Evolutionary conservation across 2,888 invertebrate genomes (phyloP).

Genomic region (Gasteruption jaculator): DNA sequence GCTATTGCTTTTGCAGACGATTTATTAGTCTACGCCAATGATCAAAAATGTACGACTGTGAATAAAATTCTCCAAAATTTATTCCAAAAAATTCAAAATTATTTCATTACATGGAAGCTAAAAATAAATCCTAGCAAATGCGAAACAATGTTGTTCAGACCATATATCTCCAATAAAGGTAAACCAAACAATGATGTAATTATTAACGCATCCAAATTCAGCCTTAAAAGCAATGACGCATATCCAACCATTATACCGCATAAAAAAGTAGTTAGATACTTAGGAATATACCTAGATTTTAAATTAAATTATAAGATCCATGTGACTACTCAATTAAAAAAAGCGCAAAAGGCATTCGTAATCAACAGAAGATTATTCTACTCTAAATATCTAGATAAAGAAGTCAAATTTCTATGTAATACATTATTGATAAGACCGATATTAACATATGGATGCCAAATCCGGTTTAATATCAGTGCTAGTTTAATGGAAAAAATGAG

Average conservation of each 20-base stretch:
- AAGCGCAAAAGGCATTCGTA: constrained; percentile 22
- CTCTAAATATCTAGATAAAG: constrained; percentile 10
- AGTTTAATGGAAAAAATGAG: constrained; percentile 20
- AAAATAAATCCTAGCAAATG: constrained; percentile 14
- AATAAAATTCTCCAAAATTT: background rate
- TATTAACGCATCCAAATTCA: too few relatives aligned
- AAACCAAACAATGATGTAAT: constrained; percentile 3
- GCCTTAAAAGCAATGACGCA: too few relatives aligned
- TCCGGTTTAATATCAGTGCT: constrained; percentile 22
- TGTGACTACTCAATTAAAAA: constrained; percentile 13
- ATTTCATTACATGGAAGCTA: constrained; percentile 11
- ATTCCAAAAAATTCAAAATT: background rate
- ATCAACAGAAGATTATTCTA: constrained; percentile 17
- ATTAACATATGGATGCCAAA: constrained; percentile 20
- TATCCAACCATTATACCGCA: too few relatives aligned
- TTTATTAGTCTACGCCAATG: constrained; percentile 11
- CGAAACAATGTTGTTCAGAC: constrained; percentile 13
- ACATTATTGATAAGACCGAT: constrained; percentile 21
- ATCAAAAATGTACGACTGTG: background rate
- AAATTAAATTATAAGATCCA: constrained; percentile 13
- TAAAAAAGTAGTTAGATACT: constrained; percentile 17
- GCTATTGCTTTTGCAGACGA: constrained; percentile 23
- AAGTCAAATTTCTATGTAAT: constrained; percentile 23
- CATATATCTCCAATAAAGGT: constrained; percentile 2
- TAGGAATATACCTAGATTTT: constrained; percentile 18